Evolutionary conservation across 2,888 invertebrate genomes (phyloP), one percentile per base, ranked within the genome.

Genomic region (Rhagonycha fulva): DNA sequence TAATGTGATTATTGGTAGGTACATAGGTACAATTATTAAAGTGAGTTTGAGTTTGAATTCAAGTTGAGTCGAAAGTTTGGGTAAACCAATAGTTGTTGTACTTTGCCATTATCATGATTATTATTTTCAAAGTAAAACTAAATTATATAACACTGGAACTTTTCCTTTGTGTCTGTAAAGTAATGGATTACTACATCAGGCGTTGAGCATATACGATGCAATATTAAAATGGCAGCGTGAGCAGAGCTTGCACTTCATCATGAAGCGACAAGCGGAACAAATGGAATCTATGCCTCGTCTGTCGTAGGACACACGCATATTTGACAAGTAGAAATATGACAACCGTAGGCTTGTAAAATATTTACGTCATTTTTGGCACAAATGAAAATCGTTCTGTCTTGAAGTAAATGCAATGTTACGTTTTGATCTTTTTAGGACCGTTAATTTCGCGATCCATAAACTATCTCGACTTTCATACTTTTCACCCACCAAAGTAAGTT

Each of bases 261-360:
- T 81, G 81, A 79, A 79, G 82, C 83, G 84, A 85, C 85, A 85
- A 84, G 83, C 85, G 83, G 85, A 85, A 85, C 85, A 85, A 86
- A 85, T 85, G 84, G 85, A 85, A 85, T 86, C 84, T 79, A 75
- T 81, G 73, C 75, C 75, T 78, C 78, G 75, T 81, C 81, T 81
- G 82, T 81, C 80, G 76, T 81, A 81, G 83, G 83, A 82, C 83
- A 82, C 81, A 84, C 84, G 84, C 84, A 84, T 82, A 84, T 85
- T 85, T 84, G 84, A 84, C 83, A 83, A 80, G 76, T 78, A 80
- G 82, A 83, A 82, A 82, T 83, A 84, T 82, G 82, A 82, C 82
- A 75, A 78, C 77, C 80, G 80, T 82, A 82, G 81, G 19, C 84
- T 83, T 79, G 76, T 81, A 83, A 83, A 79, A 83, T 82, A 84